These are phyloP conservation scores for Melanotaenia trifasciata DNA, from an alignment of 2,797 vertebrate species.

Conservation along the genomic window DNA sequence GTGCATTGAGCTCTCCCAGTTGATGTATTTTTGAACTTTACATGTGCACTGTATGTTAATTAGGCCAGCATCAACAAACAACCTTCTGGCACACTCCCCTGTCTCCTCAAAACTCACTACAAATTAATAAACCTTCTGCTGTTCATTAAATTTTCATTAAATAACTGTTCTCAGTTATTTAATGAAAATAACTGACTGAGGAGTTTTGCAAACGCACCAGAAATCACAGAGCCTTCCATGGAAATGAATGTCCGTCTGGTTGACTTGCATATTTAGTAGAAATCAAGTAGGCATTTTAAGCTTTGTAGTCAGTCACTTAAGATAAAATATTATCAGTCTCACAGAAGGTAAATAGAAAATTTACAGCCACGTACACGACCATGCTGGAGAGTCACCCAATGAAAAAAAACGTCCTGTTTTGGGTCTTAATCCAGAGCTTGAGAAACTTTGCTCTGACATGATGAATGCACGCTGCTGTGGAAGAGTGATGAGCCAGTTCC, in stretches of 20 bases:
- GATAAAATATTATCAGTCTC: neutral
- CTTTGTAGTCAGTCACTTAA: neutral
- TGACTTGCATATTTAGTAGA: neutral
- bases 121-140: too few species aligned
- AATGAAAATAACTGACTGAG: neutral
- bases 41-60: too few species aligned
- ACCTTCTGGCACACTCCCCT: too few species aligned
- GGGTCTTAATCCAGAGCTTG: conserved; percentile 36
- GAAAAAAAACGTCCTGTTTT: conserved; percentile 17
- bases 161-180: too few species aligned
- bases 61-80: too few species aligned
- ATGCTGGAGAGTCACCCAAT: neutral
- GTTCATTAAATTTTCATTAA: too few species aligned
- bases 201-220: neutral
- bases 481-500: conserved; percentile 64
- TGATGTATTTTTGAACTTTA: too few species aligned
- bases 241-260: neutral
- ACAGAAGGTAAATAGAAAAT: neutral
- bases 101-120: too few species aligned
- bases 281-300: neutral
- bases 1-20: too few species aligned
- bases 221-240: neutral
- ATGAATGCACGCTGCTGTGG: conserved; percentile 44
- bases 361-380: neutral
- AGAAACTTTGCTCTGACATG: conserved; percentile 43